A percentile compares a stretch with the other conserved stretches of the same genome.
Conservation (phyloP, 2,113 vertebrate species). For the Dolichallabes microphthalmus region DNA sequence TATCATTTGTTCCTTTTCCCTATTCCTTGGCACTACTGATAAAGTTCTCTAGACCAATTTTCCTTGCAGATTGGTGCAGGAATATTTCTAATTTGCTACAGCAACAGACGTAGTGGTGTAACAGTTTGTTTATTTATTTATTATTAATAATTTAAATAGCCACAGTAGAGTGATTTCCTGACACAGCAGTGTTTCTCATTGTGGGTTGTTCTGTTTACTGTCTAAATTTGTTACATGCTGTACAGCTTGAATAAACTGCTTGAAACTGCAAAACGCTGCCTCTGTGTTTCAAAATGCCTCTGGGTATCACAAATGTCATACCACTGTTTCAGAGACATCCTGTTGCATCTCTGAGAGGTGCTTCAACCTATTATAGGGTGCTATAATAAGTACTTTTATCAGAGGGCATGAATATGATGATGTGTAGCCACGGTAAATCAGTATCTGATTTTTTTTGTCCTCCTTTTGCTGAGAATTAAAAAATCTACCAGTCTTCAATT, state of each 20-base stretch:
- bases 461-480: no score
- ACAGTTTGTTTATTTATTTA: neutral
- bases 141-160: neutral
- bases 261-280: slow-evolving; percentile 44
- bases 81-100: neutral
- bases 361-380: slow-evolving; percentile 1
- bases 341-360: neutral
- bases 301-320: neutral
- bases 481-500: no score
- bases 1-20: neutral
- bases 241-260: slow-evolving; percentile 54
- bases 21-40: neutral
- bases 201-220: slow-evolving; percentile 32
- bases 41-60: neutral
- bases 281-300: slow-evolving; percentile 13
- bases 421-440: neutral
- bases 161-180: slow-evolving; percentile 11
- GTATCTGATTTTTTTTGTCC: neutral
- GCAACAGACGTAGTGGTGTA: neutral
- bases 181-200: slow-evolving; percentile 23
- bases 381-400: slow-evolving; percentile 1
- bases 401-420: neutral
- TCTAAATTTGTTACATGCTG: slow-evolving; percentile 39
- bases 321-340: neutral
- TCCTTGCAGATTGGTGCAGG: neutral